Evolutionary conservation across 2,797 vertebrate genomes (phyloP).

Genomic region (Oryzias dopingdopingensis): DNA sequence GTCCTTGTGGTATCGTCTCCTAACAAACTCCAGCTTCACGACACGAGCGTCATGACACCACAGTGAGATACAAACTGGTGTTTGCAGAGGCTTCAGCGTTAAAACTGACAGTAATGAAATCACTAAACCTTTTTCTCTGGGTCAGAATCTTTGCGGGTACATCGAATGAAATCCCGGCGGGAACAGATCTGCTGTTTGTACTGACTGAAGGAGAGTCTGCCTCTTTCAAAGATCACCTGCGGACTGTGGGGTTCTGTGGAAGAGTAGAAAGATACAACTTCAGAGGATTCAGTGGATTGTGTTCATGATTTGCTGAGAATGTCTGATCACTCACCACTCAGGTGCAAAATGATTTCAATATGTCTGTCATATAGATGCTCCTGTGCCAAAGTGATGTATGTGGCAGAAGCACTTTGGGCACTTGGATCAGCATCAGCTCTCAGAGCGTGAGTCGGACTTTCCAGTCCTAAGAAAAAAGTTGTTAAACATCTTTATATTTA

Average conservation of each 20-base stretch:
- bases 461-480: constrained; percentile 79
- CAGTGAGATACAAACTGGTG: not conserved
- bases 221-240: constrained; percentile 86
- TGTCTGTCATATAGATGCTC: constrained; percentile 86
- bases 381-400: constrained; percentile 93
- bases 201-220: constrained; percentile 85
- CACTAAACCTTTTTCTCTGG: constrained; percentile 84
- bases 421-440: constrained; percentile 91
- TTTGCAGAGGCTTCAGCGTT: not conserved
- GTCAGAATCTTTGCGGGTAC: constrained; percentile 81
- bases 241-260: constrained; percentile 89
- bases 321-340: constrained; percentile 84
- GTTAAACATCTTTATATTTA: not conserved
- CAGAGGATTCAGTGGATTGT: not conserved
- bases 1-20: constrained; percentile 95
- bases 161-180: constrained; percentile 85
- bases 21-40: constrained; percentile 87
- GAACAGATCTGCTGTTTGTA: constrained; percentile 84
- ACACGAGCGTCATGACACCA: not conserved
- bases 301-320: not conserved
- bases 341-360: constrained; percentile 92
- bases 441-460: constrained; percentile 92
- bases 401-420: constrained; percentile 88
- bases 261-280: not conserved
- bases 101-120: not conserved